A percentile compares a stretch with the other conserved stretches of the same genome.
Conservation (phyloP, 2,113 vertebrate species). For the Trogon surrucura region DNA sequence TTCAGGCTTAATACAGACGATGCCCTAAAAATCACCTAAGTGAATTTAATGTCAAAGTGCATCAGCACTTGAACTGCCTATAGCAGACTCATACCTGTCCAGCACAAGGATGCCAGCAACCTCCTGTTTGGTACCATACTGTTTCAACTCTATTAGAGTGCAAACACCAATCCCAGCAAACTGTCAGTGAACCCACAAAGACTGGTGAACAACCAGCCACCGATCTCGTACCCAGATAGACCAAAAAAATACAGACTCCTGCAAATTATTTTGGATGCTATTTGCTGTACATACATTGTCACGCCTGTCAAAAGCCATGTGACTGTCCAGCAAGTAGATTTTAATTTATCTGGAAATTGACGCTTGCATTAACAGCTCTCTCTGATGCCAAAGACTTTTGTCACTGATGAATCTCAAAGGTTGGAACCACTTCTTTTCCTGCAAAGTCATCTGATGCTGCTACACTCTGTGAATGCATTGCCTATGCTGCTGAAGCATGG, state of each 20-base stretch:
- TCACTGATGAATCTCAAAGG: not conserved
- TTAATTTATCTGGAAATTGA: not conserved
- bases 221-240: fast-evolving
- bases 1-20: not conserved
- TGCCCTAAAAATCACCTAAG: not conserved
- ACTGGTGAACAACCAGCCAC: not conserved
- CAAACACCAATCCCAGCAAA: not conserved
- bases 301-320: not conserved
- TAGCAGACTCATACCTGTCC: not conserved
- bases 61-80: not conserved
- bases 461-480: not conserved
- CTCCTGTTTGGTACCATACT: not conserved
- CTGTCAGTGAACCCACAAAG: not conserved
- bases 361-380: not conserved
- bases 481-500: not conserved
- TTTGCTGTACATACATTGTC: not conserved
- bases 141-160: not conserved
- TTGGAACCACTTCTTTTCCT: not conserved
- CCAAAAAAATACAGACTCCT: not conserved
- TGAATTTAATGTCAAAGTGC: not conserved
- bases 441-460: not conserved
- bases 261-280: not conserved
- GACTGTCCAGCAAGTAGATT: not conserved
- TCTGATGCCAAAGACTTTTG: not conserved
- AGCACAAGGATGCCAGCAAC: not conserved